Conservation (phyloP, 2,888 invertebrate species). For the Nephrotoma guestfalica region DNA sequence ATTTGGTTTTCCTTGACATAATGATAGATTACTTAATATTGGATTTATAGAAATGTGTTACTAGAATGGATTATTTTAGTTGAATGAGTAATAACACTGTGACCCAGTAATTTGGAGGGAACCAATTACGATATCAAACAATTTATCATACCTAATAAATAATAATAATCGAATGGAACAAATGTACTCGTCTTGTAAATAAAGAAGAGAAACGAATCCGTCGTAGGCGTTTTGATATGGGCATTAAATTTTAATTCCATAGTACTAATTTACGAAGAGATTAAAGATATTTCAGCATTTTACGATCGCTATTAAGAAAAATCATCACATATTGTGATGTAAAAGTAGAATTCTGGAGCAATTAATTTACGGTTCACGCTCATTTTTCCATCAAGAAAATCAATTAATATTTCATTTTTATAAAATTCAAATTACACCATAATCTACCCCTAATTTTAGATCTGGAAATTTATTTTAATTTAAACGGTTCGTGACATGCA, state of each 20-base stretch:
- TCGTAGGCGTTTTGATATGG: background rate
- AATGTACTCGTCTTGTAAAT: background rate
- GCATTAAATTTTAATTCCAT: background rate
- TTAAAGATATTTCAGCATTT: background rate
- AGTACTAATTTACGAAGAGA: background rate
- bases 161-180: background rate
- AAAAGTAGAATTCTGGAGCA: background rate
- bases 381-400: background rate
- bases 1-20: background rate
- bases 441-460: background rate
- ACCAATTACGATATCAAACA: background rate
- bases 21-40: background rate
- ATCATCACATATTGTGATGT: background rate
- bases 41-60: background rate
- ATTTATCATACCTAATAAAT: background rate
- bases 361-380: background rate
- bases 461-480: background rate
- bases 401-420: background rate
- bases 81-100: background rate
- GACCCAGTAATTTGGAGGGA: background rate
- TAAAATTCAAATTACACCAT: background rate
- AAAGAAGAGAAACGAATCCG: background rate
- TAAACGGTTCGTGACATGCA: background rate
- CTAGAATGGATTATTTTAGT: background rate
- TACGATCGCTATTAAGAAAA: background rate